phyloP scores from a whole-genome alignment of 1,140 invertebrate species.

The Ditylenchus dipsaci region DNA sequence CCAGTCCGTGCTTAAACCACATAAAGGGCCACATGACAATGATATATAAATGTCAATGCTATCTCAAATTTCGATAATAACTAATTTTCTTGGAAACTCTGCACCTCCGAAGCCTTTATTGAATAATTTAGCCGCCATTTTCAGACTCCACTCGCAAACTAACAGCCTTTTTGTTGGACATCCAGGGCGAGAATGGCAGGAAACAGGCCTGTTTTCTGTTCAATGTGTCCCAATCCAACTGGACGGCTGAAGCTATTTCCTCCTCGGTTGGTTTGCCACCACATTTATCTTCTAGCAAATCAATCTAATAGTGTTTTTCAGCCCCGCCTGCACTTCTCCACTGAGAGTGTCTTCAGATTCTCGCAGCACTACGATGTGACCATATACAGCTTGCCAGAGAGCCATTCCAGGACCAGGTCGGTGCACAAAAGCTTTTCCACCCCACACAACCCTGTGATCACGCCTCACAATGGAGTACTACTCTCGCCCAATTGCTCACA shows the following conservation, averaged over 20 bases:
- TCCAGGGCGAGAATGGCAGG: conserved; percentile 35
- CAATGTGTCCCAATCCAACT: conserved; percentile 47
- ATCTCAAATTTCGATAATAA: no score
- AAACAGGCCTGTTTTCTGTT: conserved; percentile 51
- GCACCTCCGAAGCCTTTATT: no score
- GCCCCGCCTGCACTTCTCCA: conserved; percentile 56
- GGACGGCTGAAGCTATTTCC: conserved; percentile 39
- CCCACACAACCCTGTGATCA: conserved; percentile 36
- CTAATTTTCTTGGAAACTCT: no score
- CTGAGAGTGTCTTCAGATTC: conserved; percentile 48
- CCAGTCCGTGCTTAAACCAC: neutral
- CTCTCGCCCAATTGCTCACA: conserved; percentile 36
- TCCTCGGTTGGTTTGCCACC: conserved; percentile 32
- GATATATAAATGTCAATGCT: no score
- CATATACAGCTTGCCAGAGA: conserved; percentile 36
- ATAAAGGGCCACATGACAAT: no score
- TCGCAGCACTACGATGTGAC: conserved; percentile 41
- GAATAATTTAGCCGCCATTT: neutral
- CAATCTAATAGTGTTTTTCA: conserved; percentile 25
- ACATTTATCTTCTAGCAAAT: conserved; percentile 1
- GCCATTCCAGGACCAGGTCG: neutral
- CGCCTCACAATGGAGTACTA: conserved; percentile 6
- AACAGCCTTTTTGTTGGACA: conserved; percentile 48
- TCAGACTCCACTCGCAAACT: conserved; percentile 44
- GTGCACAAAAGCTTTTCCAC: conserved; percentile 34